phyloP scores from a whole-genome alignment of 2,888 invertebrate species.

The Meteorus colon region DNA sequence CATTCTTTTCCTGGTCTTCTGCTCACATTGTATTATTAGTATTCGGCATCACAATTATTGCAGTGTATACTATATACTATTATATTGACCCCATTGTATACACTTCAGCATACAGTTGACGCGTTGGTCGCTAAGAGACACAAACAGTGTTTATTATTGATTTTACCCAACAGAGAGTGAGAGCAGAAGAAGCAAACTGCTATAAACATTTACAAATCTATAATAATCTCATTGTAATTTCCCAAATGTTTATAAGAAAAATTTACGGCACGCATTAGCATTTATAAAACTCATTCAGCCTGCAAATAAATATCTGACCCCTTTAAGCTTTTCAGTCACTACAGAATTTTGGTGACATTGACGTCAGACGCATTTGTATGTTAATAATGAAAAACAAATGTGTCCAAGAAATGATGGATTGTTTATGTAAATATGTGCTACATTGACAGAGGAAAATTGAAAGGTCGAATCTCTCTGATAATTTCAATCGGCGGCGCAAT shows the following conservation, averaged over 20 bases:
- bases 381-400: neutral
- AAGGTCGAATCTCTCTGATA: too few species aligned
- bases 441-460: neutral
- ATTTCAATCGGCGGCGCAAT: too few species aligned
- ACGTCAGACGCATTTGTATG: neutral
- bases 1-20: neutral
- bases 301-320: neutral
- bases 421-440: neutral
- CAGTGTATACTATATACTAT: neutral
- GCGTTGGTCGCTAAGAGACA: conserved; percentile 38
- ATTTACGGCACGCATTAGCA: neutral
- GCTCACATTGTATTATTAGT: conserved; percentile 31
- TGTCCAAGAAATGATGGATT: neutral
- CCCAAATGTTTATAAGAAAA: neutral
- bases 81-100: neutral
- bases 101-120: neutral
- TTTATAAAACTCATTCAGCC: neutral
- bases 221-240: neutral
- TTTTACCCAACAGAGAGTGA: neutral
- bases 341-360: neutral
- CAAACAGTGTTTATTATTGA: conserved; percentile 27
- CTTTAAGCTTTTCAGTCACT: neutral
- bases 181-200: too few species aligned
- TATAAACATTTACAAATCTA: neutral
- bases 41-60: conserved; percentile 12